These are phyloP conservation scores for Penelope pileata DNA, from an alignment of 2,113 vertebrate genomes.

Conservation along the genomic window DNA sequence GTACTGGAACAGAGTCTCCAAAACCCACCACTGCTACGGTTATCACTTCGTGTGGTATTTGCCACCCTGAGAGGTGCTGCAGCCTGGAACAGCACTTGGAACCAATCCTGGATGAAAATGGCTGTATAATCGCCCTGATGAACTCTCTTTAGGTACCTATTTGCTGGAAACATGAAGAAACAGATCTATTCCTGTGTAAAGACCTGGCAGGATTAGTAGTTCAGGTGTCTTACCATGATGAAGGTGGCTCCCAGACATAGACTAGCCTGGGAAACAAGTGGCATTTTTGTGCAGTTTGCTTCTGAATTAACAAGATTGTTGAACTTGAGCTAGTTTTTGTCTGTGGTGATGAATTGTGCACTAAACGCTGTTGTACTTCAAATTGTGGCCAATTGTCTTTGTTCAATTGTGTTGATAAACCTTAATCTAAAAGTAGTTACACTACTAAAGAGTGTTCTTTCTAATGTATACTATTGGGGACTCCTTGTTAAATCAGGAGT, in stretches of 20 bases:
- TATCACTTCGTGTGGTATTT: accelerated
- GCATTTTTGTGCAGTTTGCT: neutral
- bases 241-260: neutral
- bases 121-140: neutral
- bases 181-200: neutral
- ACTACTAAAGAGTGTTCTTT: neutral
- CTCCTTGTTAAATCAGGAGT: neutral
- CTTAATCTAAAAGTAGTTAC: neutral
- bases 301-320: neutral
- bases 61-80: neutral
- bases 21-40: accelerated
- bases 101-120: neutral
- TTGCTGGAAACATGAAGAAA: neutral
- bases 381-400: neutral
- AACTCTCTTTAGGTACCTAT: accelerated
- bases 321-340: neutral
- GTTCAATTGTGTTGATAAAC: neutral
- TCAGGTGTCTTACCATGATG: accelerated
- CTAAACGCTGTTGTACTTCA: neutral
- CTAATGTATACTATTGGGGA: neutral
- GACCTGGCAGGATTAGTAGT: neutral
- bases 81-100: neutral
- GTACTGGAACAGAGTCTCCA: neutral
- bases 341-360: neutral
- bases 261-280: neutral